Evolutionary conservation across 1,140 invertebrate genomes (phyloP), one percentile per base, ranked within the genome.

Genomic region (Lepeophtheirus salmonis): DNA sequence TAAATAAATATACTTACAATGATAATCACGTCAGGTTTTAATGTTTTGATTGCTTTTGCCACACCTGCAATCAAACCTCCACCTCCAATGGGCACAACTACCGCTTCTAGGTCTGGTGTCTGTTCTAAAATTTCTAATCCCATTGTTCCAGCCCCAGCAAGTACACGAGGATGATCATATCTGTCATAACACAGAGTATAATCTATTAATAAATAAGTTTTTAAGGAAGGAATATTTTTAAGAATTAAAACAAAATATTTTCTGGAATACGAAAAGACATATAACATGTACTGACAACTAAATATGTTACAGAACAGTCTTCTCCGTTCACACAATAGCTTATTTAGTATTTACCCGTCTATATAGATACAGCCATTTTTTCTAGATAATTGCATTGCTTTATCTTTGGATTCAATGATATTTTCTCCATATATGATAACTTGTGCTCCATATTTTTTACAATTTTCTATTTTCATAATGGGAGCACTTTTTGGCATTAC

Each of bases 391-490:
- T 73, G 74, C 72, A 88, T 79, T 0, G 89, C 89, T 67, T 81
- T 74, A 50, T 76, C 75, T 67, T 85, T 89, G 0, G 86, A 83
- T 72, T 92, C 86, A 17, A 77, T 80, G 79, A 94, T 89, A 67
- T 90, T 81, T 17, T 78, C 72, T 2, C 89, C 90, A 24, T 83
- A 73, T 2, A 94, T 79, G 14, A 94, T 78, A 12, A 94, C 86
- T 41, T 79, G 80, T 0, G 89, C 89, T n/a, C 86, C 85, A 67
- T 80, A 86, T 58, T 82, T 80, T 51, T 79, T 76, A 68, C 89
- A 95, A 55, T 83, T 80, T 64, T 86, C 78, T 50, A 95, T 83
- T 73, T 95, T 95, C 87, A 94, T 94, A 49, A 95, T 84, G 0
- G 87, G 85, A 0, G 87, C 86, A 0, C 86, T 78, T 13, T 82